Conservation (phyloP, 2,888 invertebrate genomes). For the Hyposoter dolosus region DNA sequence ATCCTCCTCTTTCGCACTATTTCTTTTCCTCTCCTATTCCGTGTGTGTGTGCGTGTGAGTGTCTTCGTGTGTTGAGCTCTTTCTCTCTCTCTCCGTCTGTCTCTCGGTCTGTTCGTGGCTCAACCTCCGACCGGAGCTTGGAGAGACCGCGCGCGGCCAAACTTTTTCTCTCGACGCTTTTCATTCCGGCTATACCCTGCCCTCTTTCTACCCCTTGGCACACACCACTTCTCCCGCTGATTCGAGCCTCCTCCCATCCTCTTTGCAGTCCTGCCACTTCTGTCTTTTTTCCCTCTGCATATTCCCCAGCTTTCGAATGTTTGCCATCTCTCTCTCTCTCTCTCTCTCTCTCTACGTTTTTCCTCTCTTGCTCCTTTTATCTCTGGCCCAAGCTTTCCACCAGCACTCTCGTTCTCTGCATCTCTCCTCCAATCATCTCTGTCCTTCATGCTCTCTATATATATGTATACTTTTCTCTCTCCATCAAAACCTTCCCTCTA, state of each 20-base stretch:
- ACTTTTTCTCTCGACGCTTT: conserved; percentile 78
- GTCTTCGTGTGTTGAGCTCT: background rate
- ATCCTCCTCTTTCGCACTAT: conserved; percentile 20
- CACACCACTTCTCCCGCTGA: conserved; percentile 41
- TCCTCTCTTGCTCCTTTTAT: conserved; percentile 60
- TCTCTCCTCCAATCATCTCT: conserved; percentile 48
- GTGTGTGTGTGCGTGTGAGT: conserved; percentile 9
- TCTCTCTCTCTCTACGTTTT: conserved; percentile 55
- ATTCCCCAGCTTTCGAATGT: conserved; percentile 56
- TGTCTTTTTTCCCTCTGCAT: conserved; percentile 55
- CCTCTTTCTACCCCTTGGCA: conserved; percentile 37
- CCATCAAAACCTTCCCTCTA: conserved; percentile 34
- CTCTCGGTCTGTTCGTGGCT: conserved; percentile 37
- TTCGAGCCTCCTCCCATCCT: conserved; percentile 24
- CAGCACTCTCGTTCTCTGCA: conserved; percentile 57
- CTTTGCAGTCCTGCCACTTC: conserved; percentile 4
- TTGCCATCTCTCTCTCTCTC: conserved; percentile 54
- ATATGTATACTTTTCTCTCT: conserved; percentile 37
- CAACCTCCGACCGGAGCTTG: conserved; percentile 64
- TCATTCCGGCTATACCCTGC: conserved; percentile 54
- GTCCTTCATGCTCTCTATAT: conserved; percentile 20
- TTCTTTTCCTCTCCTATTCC: conserved; percentile 14
- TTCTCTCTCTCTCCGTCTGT: conserved; percentile 30
- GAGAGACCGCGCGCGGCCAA: conserved; percentile 80
- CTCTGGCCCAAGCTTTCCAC: conserved; percentile 66